Evolutionary conservation across 1,140 invertebrate genomes (phyloP).

Genomic region (Anastrepha obliqua): DNA sequence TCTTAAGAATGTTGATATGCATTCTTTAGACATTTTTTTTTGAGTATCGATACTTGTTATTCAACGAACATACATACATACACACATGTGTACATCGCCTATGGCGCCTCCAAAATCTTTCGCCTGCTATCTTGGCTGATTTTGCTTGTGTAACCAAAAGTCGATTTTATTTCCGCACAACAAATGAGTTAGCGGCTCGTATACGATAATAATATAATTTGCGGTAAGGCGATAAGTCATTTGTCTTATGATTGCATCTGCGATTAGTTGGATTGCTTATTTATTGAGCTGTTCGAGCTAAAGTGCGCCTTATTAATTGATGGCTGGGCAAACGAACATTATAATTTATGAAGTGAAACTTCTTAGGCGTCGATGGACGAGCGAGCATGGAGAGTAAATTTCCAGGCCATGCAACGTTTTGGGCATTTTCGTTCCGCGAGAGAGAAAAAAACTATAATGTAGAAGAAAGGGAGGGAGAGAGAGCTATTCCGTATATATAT

Average conservation of each 20-base stretch:
- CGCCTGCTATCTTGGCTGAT: not conserved
- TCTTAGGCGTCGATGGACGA: no score
- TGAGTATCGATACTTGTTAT: not conserved
- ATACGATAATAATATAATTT: not conserved
- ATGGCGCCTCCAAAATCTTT: not conserved
- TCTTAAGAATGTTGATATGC: conserved; percentile 20
- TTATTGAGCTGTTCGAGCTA: not conserved
- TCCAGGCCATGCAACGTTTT: no score
- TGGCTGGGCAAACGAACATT: not conserved
- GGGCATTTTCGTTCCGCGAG: no score
- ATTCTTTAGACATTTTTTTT: not conserved
- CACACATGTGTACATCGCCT: no score
- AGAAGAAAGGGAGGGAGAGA: no score
- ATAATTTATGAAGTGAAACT: no score
- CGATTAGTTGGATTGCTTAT: not conserved
- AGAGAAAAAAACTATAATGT: no score
- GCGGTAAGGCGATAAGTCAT: not conserved
- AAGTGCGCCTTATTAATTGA: not conserved
- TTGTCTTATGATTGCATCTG: not conserved
- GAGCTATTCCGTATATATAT: no score
- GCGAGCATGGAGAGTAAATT: no score
- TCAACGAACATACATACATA: no score
- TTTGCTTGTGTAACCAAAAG: conserved; percentile 31
- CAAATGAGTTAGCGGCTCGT: conserved; percentile 14
- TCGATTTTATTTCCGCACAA: conserved; percentile 44